phyloP scores from a whole-genome alignment of 2,888 invertebrate genomes.

The Eupithecia centaureata region DNA sequence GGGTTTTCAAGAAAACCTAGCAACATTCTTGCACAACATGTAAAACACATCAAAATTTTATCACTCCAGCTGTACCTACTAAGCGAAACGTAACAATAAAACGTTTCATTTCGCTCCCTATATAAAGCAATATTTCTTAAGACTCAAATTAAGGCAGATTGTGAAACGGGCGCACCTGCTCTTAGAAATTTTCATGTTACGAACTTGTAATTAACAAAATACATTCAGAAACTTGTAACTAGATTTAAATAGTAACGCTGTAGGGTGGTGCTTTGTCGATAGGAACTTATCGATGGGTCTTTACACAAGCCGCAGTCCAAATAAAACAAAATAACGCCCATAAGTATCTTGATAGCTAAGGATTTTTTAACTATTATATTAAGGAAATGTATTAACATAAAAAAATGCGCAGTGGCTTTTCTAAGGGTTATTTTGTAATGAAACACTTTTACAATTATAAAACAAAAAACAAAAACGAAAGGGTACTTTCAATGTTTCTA shows the following conservation, averaged over 20 bases:
- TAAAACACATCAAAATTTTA: not conserved
- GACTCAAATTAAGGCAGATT: constrained; percentile 53
- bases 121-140: constrained; percentile 65
- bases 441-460: too few relatives aligned
- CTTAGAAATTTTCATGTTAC: constrained; percentile 75
- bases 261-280: constrained; percentile 46
- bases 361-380: too few relatives aligned
- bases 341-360: too few relatives aligned
- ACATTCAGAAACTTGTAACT: constrained; percentile 83
- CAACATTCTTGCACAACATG: not conserved
- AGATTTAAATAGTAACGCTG: constrained; percentile 82
- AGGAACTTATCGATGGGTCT: constrained; percentile 31
- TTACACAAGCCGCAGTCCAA: not conserved
- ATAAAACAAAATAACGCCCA: not conserved
- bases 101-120: constrained; percentile 25
- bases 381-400: too few relatives aligned
- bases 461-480: too few relatives aligned
- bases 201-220: constrained; percentile 83
- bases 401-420: too few relatives aligned
- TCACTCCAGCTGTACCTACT: not conserved
- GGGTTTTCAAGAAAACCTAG: not conserved
- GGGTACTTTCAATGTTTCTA: not conserved
- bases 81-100: constrained; percentile 20
- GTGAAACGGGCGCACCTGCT: constrained; percentile 64
- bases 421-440: too few relatives aligned